Base-by-base conservation (phyloP, 35 echinoderm and acorn worm species). In the Apostichopus japonicus region DNA sequence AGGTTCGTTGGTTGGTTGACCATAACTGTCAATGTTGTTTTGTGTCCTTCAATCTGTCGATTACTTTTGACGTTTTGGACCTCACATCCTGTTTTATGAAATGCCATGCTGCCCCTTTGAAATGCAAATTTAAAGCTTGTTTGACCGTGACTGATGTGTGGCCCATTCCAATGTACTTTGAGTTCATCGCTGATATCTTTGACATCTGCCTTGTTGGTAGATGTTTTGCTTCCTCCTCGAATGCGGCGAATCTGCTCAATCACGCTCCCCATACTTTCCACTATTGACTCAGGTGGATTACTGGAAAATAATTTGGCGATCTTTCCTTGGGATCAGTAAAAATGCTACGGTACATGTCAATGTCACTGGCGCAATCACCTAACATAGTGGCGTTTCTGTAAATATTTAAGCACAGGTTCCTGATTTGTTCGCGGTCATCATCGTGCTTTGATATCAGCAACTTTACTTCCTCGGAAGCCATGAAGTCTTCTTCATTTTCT, bases 301-400 rank as follows among this genome's bases (percentile, higher is more conserved):
- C 77, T 88, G 86, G 10, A 88, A 63, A 88, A 88, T 88, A 88
- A 23, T 88, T 88, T 88, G 0, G 58, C 86, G 13, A 67, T 88
- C 8, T 16, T 88, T 65, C 21, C 55, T 79, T 79, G 15, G 4
- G 77, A 19, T 15, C 22, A 23, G 77, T 44, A n/a, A 79, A 79
- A 22, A 79, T 23, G 14, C 77, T 7, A 79, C 22, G 77, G 19
- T 79, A 79, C 24, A 79, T 19, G 15, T 79, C 22, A 44, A 79
- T 79, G 23, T 79, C 24, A 19, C 15, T 79, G 19, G 14, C 17
- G 10, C 14, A 19, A 61, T 87, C 61, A 10, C 15, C 16, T 13
- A 87, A 24, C 56, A 22, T 10, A 59, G 55, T 24, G 5, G 16
- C 27, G 17, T 87, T 15, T 67, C 84, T 87, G 53, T 59, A 87